phyloP scores from a whole-genome alignment of 1,140 invertebrate genomes.

The Orussus abietinus region DNA sequence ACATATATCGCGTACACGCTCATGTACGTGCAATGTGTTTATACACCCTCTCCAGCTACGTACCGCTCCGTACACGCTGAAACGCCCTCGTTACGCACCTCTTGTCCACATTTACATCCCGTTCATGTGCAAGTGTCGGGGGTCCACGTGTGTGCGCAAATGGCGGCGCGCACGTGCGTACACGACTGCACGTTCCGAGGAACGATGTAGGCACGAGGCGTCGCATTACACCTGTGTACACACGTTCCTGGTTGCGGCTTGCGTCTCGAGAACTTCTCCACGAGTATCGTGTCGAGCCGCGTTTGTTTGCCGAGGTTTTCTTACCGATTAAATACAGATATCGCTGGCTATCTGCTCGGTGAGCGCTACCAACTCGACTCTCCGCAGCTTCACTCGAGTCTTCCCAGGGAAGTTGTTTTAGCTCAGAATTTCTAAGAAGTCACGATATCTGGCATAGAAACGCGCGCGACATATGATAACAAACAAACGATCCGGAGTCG shows the following conservation, averaged over 20 bases:
- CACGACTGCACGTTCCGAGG: too few species aligned
- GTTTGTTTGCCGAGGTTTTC: not conserved
- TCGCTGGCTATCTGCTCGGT: too few species aligned
- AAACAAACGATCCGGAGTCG: too few species aligned
- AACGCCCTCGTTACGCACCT: too few species aligned
- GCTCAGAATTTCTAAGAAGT: too few species aligned
- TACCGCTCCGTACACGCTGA: not conserved
- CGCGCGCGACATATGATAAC: too few species aligned
- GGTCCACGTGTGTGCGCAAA: too few species aligned
- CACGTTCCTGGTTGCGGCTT: not conserved
- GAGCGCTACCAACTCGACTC: too few species aligned
- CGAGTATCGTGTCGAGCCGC: not conserved
- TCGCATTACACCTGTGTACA: slow-evolving; percentile 22
- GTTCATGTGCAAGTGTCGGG: not conserved
- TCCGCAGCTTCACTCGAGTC: too few species aligned
- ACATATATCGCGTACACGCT: not conserved
- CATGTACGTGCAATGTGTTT: not conserved
- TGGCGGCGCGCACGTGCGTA: too few species aligned
- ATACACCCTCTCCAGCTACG: slow-evolving; percentile 11
- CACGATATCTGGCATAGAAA: too few species aligned
- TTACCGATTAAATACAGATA: not conserved
- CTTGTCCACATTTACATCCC: not conserved
- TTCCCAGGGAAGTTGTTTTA: too few species aligned
- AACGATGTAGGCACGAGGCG: not conserved
- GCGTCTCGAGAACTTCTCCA: not conserved